These are phyloP conservation scores for Callosobruchus maculatus DNA, from an alignment of 2,888 invertebrate species.

Conservation along the genomic window DNA sequence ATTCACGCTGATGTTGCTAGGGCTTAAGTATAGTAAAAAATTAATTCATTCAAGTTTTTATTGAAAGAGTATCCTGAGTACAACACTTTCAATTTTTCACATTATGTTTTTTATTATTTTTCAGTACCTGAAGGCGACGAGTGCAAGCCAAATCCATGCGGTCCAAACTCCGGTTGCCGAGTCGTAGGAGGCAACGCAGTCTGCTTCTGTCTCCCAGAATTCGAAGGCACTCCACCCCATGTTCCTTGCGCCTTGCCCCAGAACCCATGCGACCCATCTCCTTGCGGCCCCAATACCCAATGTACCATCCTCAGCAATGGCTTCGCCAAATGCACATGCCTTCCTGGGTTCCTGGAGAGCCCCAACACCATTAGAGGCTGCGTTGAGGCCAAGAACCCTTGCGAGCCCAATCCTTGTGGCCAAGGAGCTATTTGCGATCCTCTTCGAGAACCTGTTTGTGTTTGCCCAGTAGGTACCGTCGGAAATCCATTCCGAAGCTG, in stretches of 20 bases:
- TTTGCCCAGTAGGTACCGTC: slow-evolving; percentile 76
- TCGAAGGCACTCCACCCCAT: slow-evolving; percentile 78
- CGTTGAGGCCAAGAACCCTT: slow-evolving; percentile 72
- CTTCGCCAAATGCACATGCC: slow-evolving; percentile 83
- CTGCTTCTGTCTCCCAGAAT: slow-evolving; percentile 86
- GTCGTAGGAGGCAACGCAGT: slow-evolving; percentile 70
- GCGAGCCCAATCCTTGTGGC: slow-evolving; percentile 81
- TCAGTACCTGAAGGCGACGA: slow-evolving; percentile 84
- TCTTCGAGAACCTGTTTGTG: slow-evolving; percentile 74
- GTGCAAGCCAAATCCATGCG: slow-evolving; percentile 80
- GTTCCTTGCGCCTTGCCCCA: slow-evolving; percentile 67
- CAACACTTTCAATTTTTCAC: too few species aligned
- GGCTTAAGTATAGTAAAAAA: too few species aligned
- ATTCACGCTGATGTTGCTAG: too few species aligned
- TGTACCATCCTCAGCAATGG: slow-evolving; percentile 74
- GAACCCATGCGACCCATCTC: slow-evolving; percentile 79
- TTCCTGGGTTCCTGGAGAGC: slow-evolving; percentile 78
- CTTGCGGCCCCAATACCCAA: slow-evolving; percentile 86
- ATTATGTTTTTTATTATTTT: slow-evolving; percentile 24
- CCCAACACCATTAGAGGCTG: slow-evolving; percentile 86
- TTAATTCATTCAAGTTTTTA: neutral
- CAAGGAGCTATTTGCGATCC: slow-evolving; percentile 76
- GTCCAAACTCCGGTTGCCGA: slow-evolving; percentile 78
- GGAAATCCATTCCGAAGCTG: slow-evolving; percentile 83
- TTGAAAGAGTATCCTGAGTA: neutral